A percentile compares a stretch with the other conserved stretches of the same genome.
phyloP scores from a whole-genome alignment of 2,888 invertebrate genomes.

The Acronicta aceris region DNA sequence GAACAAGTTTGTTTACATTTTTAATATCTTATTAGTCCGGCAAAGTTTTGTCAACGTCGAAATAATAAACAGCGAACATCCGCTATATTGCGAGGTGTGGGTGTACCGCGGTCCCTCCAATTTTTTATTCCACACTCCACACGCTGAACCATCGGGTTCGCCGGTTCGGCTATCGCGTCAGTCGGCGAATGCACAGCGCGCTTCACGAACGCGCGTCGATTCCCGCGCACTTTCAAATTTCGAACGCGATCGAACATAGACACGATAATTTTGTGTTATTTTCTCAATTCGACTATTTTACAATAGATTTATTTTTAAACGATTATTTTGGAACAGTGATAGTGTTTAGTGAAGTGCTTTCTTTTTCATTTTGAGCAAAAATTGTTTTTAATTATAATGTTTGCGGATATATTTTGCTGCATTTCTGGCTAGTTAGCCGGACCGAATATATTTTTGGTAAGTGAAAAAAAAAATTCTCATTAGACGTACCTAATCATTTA shows the following conservation, averaged over 20 bases:
- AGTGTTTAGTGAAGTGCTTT: constrained; percentile 57
- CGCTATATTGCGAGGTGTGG: constrained; percentile 49
- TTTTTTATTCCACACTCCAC: constrained; percentile 58
- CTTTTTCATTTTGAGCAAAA: constrained; percentile 30
- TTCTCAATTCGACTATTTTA: constrained; percentile 37
- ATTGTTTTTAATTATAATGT: constrained; percentile 41
- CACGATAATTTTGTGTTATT: constrained; percentile 57
- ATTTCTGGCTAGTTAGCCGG: constrained; percentile 50
- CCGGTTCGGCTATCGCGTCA: constrained; percentile 59
- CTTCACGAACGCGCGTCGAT: constrained; percentile 62
- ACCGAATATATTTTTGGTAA: constrained; percentile 49
- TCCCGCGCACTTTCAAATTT: constrained; percentile 63
- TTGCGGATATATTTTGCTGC: constrained; percentile 47
- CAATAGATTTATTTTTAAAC: constrained; percentile 30
- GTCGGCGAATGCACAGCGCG: constrained; percentile 70
- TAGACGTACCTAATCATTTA: background rate
- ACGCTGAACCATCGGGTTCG: constrained; percentile 46
- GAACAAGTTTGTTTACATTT: constrained; percentile 22
- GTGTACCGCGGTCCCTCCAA: constrained; percentile 62
- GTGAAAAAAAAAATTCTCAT: constrained; percentile 12
- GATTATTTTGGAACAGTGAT: constrained; percentile 41
- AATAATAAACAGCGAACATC: constrained; percentile 68
- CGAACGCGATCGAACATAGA: constrained; percentile 69
- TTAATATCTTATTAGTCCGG: constrained; percentile 6
- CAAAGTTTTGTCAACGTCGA: constrained; percentile 38